Evolutionary conservation across 2,888 invertebrate species (phyloP), one percentile per base, ranked within the genome.

Genomic region (Iselma pallidipennis): DNA sequence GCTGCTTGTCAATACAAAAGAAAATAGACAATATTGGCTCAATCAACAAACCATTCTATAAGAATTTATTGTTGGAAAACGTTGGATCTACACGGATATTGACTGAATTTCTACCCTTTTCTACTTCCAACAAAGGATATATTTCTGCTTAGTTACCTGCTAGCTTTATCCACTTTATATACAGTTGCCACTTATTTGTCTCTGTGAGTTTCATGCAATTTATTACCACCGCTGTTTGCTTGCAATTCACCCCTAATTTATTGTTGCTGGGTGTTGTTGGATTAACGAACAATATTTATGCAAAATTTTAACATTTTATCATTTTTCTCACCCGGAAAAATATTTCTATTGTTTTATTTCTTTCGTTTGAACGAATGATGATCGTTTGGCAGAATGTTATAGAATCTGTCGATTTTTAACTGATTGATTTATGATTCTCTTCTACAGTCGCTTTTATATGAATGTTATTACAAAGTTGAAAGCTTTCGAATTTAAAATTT

Each of bases 61-160:
- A 21, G 45, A 45, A 45, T 45, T 45, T 45, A 45, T 45, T 45
- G 45, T 45, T 45, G 21, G 45, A 45, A 21, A 45, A 45, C 45
- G 10, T 45, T 21, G 45, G 21, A 6, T 21, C 21, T 21, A 21
- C 21, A 45, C 45, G 45, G 16, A 45, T 45, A 45, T 45, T 45
- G 45, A 21, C 21, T 2, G 45, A 45, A 21, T 45, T 45, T 45
- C 45, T 21, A 45, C 45, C 45, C 45, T 45, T 45, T 4, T 45
- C 45, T 37, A 12, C 10, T 45, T 45, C n/a, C 10, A 45, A 45
- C 45, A 45, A 45, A 45, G 21, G 45, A 45, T 21, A 45, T 19
- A 45, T 45, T 45, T 21, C 45, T 45, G 21, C 21, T 45, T 45
- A 45, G 45, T 21, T 45, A 45, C 45, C 45, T 45, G 12, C 45